Evolutionary conservation across 2,113 vertebrate species (phyloP).

Genomic region (Cynopterus brachyotis): DNA sequence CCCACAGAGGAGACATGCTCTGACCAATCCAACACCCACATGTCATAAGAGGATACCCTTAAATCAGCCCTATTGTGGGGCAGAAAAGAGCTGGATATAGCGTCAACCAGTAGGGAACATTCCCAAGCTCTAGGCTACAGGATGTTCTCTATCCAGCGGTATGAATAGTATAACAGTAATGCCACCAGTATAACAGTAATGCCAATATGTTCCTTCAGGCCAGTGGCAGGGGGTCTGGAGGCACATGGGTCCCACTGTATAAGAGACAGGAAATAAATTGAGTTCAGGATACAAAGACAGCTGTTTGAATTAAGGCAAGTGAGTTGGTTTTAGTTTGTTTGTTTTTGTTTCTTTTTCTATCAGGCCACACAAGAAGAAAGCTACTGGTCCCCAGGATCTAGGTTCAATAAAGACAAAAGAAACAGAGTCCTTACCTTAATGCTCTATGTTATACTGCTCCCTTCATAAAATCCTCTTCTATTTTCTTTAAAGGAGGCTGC

Average conservation of each 20-base stretch:
- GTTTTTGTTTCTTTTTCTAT: neutral
- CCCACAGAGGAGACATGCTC: neutral
- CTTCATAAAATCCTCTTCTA: neutral
- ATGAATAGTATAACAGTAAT: fast-evolving
- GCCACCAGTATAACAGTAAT: neutral
- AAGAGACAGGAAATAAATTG: neutral
- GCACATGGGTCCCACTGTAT: too few species aligned
- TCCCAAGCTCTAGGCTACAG: neutral
- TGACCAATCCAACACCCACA: fast-evolving
- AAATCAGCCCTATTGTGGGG: too few species aligned
- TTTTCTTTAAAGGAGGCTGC: neutral
- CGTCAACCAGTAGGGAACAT: neutral
- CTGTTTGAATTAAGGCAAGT: neutral
- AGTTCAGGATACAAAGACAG: neutral
- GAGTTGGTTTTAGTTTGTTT: neutral
- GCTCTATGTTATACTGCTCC: neutral
- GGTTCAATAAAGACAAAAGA: neutral
- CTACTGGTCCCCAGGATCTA: neutral
- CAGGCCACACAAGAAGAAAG: neutral
- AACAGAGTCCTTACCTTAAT: neutral
- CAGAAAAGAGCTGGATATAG: neutral
- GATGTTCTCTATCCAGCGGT: neutral
- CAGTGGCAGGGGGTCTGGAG: neutral
- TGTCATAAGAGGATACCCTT: fast-evolving
- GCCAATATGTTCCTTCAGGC: neutral